These are phyloP conservation scores for Oreochromis niloticus DNA, from an alignment of 2,113 vertebrate species.

Conservation along the genomic window DNA sequence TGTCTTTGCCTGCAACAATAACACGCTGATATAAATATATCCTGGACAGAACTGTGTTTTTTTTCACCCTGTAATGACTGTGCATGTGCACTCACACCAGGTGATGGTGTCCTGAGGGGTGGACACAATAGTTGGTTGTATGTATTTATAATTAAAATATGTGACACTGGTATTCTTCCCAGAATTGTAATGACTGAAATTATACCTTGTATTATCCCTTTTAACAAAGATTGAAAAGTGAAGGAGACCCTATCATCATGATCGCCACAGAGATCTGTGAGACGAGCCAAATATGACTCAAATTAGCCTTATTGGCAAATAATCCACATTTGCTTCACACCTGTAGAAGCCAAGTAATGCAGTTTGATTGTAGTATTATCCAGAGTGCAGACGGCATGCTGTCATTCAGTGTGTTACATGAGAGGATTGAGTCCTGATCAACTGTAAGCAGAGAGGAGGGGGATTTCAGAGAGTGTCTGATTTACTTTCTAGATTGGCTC, in stretches of 20 bases:
- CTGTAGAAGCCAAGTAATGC: conserved; percentile 66
- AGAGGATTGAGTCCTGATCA: conserved; percentile 44
- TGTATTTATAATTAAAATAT: neutral
- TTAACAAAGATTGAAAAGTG: conserved; percentile 13
- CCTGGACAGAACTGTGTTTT: neutral
- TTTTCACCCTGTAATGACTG: neutral
- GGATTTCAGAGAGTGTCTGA: neutral
- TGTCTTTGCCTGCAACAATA: neutral
- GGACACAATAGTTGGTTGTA: neutral
- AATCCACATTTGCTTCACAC: conserved; percentile 38
- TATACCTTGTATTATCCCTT: neutral
- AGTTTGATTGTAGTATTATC: conserved; percentile 70
- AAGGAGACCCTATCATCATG: conserved; percentile 1
- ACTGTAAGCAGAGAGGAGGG: conserved; percentile 15
- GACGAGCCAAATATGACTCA: conserved; percentile 48
- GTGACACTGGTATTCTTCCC: neutral
- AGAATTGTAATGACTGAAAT: conserved; percentile 9
- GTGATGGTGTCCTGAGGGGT: neutral
- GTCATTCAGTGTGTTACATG: conserved; percentile 50
- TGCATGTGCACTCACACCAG: neutral
- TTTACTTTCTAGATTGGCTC: conserved; percentile 16
- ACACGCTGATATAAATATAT: neutral
- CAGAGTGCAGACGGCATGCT: conserved; percentile 29
- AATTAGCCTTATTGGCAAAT: conserved; percentile 48
- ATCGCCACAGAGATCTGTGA: conserved; percentile 31